Evolutionary conservation across 2,888 invertebrate genomes (phyloP), one percentile per base, ranked within the genome.

Genomic region (Ptychoptera albimana): DNA sequence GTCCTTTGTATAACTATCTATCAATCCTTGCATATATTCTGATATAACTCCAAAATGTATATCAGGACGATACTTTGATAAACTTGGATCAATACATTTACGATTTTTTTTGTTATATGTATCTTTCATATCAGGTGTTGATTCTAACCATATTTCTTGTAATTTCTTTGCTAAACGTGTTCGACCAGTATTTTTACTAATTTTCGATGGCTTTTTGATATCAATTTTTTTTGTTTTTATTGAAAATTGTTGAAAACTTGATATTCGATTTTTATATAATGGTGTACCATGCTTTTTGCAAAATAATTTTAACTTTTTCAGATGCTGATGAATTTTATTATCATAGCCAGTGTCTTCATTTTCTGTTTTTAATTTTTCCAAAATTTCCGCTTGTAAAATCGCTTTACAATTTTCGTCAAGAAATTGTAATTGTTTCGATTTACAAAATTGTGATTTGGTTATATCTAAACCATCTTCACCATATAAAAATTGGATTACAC

Each of bases 391-490:
- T 43, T 77, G 67, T 1, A 79, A 54, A 30, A 86, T 73, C 0
- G 77, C 79, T 6, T 74, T 65, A 1, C 72, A 68, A 64, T 98
- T 98, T 30, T 82, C 75, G n/a, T 80, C 73, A 8, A 98, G 69
- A 59, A 97, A 91, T 13, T 73, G 69, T 32, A 91, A 67, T 55
- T 85, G 84, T 42, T 82, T 75, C 35, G 74, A 58, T 43, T 76
- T 80, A 11, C 98, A 69, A 61, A 86, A 96, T 52, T 86, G 84
- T 1, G 85, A 79, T 61, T 88, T 89, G 0, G 79, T 69, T 39
- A 97, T 82, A 57, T 98, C 97, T 52, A 89, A 70, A 0, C 89
- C 89, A 60, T 94, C 94, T 69, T 94, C 94, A 1, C 94, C 94
- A 55, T 93, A 96, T 13, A 82, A 71, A 63, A 88, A 93, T 72